phyloP scores from a whole-genome alignment of 2,888 invertebrate species.

The Steinernema scapterisci region DNA sequence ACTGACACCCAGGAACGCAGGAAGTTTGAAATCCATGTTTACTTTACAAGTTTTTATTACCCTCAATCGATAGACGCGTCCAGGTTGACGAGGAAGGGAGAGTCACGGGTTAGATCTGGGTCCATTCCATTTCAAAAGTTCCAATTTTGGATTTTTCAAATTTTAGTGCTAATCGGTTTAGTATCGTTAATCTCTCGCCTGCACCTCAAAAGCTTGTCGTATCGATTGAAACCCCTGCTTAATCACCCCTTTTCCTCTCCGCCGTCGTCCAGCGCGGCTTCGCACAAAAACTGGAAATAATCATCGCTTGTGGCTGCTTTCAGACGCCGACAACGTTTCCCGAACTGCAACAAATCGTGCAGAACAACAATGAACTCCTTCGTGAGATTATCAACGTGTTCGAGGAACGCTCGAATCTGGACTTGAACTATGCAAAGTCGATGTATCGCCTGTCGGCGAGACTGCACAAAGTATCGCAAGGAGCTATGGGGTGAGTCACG shows the following conservation, averaged over 20 bases:
- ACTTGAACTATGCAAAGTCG: conserved; percentile 52
- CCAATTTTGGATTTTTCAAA: no score
- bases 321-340: conserved; percentile 49
- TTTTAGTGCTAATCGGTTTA: no score
- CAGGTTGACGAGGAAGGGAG: no score
- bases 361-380: conserved; percentile 47
- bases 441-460: conserved; percentile 49
- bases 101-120: no score
- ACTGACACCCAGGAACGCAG: no score
- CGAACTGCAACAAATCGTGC: conserved; percentile 46
- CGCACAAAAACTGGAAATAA: background rate
- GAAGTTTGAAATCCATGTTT: no score
- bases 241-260: background rate
- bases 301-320: conserved; percentile 23
- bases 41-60: no score
- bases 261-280: background rate
- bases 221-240: background rate
- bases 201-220: background rate
- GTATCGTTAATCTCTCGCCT: no score
- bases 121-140: no score
- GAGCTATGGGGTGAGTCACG: conserved; percentile 44
- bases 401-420: conserved; percentile 52
- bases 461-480: conserved; percentile 49
- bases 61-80: no score
- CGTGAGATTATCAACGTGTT: conserved; percentile 49